phyloP scores from a whole-genome alignment of 1,140 invertebrate genomes.

The Pissodes strobi region DNA sequence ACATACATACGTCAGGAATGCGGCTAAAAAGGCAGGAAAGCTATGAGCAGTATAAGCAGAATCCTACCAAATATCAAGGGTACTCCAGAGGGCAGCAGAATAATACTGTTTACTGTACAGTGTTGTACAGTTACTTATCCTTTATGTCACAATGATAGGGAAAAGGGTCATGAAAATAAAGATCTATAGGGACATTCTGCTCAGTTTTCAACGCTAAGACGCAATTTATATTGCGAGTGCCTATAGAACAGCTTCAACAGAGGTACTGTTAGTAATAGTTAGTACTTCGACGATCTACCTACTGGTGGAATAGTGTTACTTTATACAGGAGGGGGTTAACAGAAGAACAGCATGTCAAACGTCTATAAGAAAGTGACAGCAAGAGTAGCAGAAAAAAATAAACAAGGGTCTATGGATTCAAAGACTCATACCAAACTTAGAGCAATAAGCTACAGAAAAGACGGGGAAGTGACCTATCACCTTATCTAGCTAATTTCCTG shows the following conservation, averaged over 20 bases:
- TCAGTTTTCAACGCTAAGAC: not conserved
- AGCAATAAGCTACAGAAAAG: constrained; percentile 27
- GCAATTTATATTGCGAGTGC: constrained; percentile 9
- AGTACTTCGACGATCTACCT: not conserved
- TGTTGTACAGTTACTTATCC: constrained; percentile 2
- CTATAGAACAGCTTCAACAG: not conserved
- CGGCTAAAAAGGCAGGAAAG: not conserved
- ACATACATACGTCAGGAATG: too few relatives aligned
- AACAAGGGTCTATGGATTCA: constrained; percentile 33
- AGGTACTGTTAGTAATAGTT: not conserved
- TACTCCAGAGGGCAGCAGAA: not conserved
- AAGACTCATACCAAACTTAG: constrained; percentile 17
- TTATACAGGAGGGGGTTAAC: too few relatives aligned
- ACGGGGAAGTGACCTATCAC: constrained; percentile 38
- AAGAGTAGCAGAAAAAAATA: constrained; percentile 7
- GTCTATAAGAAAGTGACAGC: too few relatives aligned
- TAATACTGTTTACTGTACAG: not conserved
- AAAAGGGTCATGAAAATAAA: not conserved
- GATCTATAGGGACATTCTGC: not conserved
- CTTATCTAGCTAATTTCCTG: constrained; percentile 45
- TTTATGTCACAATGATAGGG: constrained; percentile 3
- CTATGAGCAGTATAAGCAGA: too few relatives aligned
- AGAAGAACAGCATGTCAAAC: too few relatives aligned
- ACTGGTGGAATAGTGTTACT: too few relatives aligned
- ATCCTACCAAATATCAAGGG: too few relatives aligned